A percentile compares a stretch with the other conserved stretches of the same genome.
These are phyloP conservation scores for Polyodon spathula DNA, from an alignment of 2,113 vertebrate genomes.

Conservation along the genomic window DNA sequence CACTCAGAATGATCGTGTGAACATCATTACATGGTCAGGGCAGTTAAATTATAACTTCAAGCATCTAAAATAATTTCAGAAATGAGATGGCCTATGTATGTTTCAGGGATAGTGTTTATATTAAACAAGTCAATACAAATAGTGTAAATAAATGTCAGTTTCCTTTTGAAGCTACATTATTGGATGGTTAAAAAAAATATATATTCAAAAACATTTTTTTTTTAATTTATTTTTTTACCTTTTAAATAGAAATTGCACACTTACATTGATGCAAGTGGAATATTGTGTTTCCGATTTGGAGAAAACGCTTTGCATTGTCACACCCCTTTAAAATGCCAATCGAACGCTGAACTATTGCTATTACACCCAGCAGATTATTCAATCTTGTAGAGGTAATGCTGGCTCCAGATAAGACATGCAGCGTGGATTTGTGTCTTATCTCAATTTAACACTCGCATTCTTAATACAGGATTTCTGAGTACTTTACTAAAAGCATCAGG, in stretches of 20 bases:
- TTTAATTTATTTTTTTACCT: no score
- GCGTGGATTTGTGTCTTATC: constrained; percentile 51
- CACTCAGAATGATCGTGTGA: no score
- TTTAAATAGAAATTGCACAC: not conserved
- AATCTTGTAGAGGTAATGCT: constrained; percentile 54
- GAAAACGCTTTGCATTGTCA: constrained; percentile 47
- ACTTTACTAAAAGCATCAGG: constrained; percentile 48
- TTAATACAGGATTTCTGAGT: constrained; percentile 52
- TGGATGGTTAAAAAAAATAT: no score
- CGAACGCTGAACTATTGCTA: constrained; percentile 54
- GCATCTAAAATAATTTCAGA: no score
- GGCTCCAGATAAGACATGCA: constrained; percentile 55
- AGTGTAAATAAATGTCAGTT: no score
- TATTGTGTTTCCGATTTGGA: constrained; percentile 34
- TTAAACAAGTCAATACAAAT: no score
- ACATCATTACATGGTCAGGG: no score
- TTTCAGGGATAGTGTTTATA: no score
- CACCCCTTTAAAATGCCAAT: constrained; percentile 50
- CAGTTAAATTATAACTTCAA: no score
- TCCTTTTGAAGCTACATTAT: no score
- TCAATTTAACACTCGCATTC: constrained; percentile 50
- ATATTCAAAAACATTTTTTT: no score
- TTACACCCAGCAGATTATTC: constrained; percentile 53
- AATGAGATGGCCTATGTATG: no score
- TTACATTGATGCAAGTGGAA: not conserved